These are phyloP conservation scores for Peromyscus attwateri DNA, from an alignment of 2,797 vertebrate genomes.

Conservation along the genomic window DNA sequence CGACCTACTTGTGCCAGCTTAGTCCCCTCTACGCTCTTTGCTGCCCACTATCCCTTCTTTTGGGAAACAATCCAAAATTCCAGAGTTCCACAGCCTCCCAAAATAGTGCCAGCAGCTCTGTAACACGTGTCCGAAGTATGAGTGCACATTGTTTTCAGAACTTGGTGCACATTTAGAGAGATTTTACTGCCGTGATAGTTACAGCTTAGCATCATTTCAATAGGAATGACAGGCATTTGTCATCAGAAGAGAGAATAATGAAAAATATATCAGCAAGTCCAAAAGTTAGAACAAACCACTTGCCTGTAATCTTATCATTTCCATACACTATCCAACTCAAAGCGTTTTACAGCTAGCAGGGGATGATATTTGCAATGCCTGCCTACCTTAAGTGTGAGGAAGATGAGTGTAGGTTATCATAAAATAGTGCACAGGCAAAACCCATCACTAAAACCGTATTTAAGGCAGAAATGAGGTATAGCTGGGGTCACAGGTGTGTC, in stretches of 20 bases:
- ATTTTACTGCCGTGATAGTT: not conserved
- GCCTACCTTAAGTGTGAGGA: not conserved
- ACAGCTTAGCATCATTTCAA: not conserved
- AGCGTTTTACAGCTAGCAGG: not conserved
- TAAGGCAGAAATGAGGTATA: not conserved
- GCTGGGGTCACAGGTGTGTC: not conserved
- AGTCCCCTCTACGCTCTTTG: not conserved
- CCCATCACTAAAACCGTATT: not conserved
- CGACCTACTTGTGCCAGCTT: not conserved
- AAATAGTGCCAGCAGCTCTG: not conserved
- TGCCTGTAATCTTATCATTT: not conserved
- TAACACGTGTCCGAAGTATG: not conserved
- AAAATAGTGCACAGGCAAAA: not conserved
- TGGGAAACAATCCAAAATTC: not conserved
- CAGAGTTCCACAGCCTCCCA: not conserved
- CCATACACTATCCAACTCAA: not conserved
- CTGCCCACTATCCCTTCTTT: not conserved
- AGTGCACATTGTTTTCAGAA: not conserved
- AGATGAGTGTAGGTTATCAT: too few species aligned
- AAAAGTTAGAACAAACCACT: not conserved
- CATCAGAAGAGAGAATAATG: not conserved
- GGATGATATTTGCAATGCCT: not conserved
- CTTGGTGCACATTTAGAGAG: not conserved
- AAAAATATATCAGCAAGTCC: not conserved
- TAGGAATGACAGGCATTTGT: not conserved